Conservation (phyloP, 2,797 vertebrate genomes). For the Dermochelys coriacea region DNA sequence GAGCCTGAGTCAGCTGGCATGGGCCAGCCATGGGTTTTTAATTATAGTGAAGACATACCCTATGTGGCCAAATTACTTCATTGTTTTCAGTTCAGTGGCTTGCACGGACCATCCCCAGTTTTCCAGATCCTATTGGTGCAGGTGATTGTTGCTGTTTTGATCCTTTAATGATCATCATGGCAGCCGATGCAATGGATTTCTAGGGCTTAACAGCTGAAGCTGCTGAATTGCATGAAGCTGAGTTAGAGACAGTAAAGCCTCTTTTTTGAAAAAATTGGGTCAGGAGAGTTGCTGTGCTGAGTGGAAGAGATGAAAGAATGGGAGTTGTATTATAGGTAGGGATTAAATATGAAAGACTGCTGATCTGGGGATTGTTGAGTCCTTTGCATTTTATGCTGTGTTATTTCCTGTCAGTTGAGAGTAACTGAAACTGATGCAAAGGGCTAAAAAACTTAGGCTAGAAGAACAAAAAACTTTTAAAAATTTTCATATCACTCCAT, state of each 20-base stretch:
- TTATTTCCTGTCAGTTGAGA: background rate
- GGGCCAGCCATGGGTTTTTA: background rate
- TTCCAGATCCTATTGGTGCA: background rate
- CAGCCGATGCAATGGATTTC: background rate
- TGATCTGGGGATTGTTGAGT: background rate
- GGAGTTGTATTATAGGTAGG: background rate
- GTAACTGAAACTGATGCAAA: background rate
- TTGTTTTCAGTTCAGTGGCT: background rate
- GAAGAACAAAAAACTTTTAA: background rate
- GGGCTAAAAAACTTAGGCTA: background rate
- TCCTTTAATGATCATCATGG: background rate
- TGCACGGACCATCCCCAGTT: background rate
- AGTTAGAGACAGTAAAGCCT: background rate
- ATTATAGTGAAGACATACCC: background rate
- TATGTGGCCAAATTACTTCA: background rate
- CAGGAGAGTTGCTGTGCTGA: background rate
- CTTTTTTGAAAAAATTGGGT: background rate
- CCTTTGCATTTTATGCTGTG: background rate
- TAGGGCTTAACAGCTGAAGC: background rate
- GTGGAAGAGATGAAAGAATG: background rate
- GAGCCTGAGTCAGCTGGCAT: background rate
- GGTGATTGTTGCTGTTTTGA: background rate
- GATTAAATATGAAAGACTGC: background rate
- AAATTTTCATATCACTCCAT: background rate
- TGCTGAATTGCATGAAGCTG: background rate